These are phyloP conservation scores for Agrotis exclamationis DNA, from an alignment of 2,888 invertebrate species.

Conservation along the genomic window DNA sequence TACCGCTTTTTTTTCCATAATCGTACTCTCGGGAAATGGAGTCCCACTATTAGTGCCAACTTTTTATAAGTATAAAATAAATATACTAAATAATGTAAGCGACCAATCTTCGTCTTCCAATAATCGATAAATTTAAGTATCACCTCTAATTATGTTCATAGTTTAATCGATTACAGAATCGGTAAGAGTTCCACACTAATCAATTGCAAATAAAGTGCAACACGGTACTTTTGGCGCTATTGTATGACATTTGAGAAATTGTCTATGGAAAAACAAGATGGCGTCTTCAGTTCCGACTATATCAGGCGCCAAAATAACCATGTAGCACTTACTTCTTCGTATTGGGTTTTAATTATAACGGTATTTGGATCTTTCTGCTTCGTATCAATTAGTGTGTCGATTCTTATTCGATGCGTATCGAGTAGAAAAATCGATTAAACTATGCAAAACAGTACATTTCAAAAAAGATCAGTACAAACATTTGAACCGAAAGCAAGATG, in stretches of 20 bases:
- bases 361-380: constrained; percentile 60
- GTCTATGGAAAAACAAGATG: not conserved
- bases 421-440: constrained; percentile 46
- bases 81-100: constrained; percentile 69
- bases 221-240: not conserved
- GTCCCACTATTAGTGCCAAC: constrained; percentile 84
- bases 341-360: constrained; percentile 66
- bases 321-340: constrained; percentile 56
- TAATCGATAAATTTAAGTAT: constrained; percentile 65
- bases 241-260: not conserved
- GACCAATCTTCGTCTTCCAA: constrained; percentile 76
- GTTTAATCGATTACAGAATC: constrained; percentile 46
- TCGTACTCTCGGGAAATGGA: constrained; percentile 66
- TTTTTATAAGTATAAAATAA: constrained; percentile 68
- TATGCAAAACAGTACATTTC: constrained; percentile 40
- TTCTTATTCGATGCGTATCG: constrained; percentile 20
- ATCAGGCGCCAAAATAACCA: not conserved
- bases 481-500: constrained; percentile 45
- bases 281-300: not conserved
- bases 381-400: constrained; percentile 58
- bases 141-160: constrained; percentile 47
- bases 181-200: constrained; percentile 50
- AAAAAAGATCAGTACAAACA: constrained; percentile 70
- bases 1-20: constrained; percentile 76
- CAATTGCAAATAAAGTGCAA: constrained; percentile 53